Conservation (phyloP, 92 coral and sea anemone species). For the Epizoanthus ramosus region DNA sequence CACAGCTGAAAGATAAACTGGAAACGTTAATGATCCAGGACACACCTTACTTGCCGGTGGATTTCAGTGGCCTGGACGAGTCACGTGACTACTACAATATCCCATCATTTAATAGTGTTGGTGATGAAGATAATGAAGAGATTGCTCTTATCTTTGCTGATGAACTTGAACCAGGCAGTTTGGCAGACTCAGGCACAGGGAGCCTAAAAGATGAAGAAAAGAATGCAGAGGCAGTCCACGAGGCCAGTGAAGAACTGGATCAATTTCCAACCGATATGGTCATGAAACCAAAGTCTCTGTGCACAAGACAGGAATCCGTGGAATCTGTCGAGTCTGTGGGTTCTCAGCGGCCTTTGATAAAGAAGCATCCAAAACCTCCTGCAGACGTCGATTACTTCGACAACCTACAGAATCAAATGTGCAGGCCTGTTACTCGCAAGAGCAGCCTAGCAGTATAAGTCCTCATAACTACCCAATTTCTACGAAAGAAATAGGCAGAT, state of each 20-base stretch:
- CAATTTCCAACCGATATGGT: slow-evolving; percentile 30
- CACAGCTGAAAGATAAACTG: slow-evolving; percentile 56
- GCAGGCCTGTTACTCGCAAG: slow-evolving; percentile 31
- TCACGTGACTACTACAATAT: slow-evolving; percentile 81
- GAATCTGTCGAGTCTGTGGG: slow-evolving; percentile 18
- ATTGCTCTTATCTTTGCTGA: slow-evolving; percentile 43
- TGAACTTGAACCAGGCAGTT: neutral
- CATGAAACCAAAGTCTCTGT: neutral
- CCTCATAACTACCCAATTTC: neutral
- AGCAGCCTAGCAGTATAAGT: slow-evolving; percentile 23
- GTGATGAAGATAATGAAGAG: slow-evolving; percentile 37
- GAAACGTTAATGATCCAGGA: slow-evolving; percentile 82
- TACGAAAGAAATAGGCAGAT: too few relatives aligned
- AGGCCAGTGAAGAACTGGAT: slow-evolving; percentile 10
- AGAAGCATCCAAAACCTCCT: neutral
- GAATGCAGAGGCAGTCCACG: neutral
- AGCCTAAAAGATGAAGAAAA: slow-evolving; percentile 5
- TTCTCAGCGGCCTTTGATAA: slow-evolving; percentile 15
- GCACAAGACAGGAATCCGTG: slow-evolving; percentile 27
- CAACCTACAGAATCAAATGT: slow-evolving; percentile 35
- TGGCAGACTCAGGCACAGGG: slow-evolving; percentile 35
- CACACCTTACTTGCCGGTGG: slow-evolving; percentile 71
- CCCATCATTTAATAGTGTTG: slow-evolving; percentile 79
- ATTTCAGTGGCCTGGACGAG: slow-evolving; percentile 80
- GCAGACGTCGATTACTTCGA: slow-evolving; percentile 18